These are phyloP conservation scores for Trichonephila inaurata DNA, from an alignment of 1,140 invertebrate species.

Conservation along the genomic window DNA sequence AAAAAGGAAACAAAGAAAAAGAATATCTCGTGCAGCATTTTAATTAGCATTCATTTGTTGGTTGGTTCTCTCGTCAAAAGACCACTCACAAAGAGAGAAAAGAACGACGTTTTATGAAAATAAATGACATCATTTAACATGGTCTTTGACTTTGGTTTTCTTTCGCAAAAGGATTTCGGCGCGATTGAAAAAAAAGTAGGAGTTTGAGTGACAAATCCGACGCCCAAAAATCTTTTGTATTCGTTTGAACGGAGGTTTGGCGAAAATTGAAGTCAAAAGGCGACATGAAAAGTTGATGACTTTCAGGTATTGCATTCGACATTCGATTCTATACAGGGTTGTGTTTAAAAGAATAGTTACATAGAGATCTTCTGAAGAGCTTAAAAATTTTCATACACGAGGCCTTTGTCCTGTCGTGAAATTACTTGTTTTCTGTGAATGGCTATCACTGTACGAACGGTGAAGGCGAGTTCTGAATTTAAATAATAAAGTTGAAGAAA, in stretches of 20 bases:
- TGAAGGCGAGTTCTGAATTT: neutral
- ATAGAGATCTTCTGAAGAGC: neutral
- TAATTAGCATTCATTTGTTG: slow-evolving; percentile 68
- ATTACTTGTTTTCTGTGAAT: neutral
- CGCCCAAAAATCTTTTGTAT: slow-evolving; percentile 43
- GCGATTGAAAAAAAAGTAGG: slow-evolving; percentile 24
- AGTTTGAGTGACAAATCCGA: slow-evolving; percentile 60
- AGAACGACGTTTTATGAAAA: slow-evolving; percentile 67
- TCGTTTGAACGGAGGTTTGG: neutral
- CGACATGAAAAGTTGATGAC: slow-evolving; percentile 24
- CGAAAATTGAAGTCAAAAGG: slow-evolving; percentile 17
- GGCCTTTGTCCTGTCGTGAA: neutral
- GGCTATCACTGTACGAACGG: neutral
- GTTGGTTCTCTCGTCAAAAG: slow-evolving; percentile 50
- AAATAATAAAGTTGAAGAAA: neutral
- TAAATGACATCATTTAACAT: slow-evolving; percentile 66
- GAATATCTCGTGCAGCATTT: slow-evolving; percentile 55
- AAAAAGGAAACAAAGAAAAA: slow-evolving; percentile 17
- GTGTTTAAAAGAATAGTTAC: neutral
- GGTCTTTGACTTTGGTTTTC: slow-evolving; percentile 40
- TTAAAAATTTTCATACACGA: neutral
- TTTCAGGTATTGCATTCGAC: neutral
- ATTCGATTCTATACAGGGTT: neutral
- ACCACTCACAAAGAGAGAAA: slow-evolving; percentile 35
- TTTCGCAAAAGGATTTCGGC: neutral